Conservation (phyloP, 2,113 vertebrate genomes). For the Trinectes maculatus region DNA sequence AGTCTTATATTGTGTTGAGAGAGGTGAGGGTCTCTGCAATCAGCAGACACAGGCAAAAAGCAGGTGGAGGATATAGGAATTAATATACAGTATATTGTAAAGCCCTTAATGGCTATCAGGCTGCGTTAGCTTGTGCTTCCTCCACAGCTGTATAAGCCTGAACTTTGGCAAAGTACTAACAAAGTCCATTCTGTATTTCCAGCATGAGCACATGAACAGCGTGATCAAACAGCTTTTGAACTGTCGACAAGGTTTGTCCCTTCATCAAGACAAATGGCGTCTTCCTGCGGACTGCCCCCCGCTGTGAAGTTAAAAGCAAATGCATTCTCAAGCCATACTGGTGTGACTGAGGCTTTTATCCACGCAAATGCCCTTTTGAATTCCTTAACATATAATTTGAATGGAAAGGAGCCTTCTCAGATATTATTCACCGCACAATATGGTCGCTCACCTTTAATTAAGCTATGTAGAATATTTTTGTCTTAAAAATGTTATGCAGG, state of each 20-base stretch:
- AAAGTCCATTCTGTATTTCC: too few species aligned
- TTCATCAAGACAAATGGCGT: conserved; percentile 35
- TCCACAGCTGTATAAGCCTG: not conserved
- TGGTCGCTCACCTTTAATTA: too few species aligned
- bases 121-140: not conserved
- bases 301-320: conserved; percentile 66
- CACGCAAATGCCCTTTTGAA: conserved; percentile 48
- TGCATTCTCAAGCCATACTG: not conserved
- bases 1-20: conserved; percentile 7
- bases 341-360: conserved; percentile 50
- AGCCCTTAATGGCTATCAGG: not conserved
- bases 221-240: too few species aligned
- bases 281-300: conserved; percentile 30
- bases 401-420: too few species aligned
- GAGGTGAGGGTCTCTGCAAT: not conserved
- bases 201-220: too few species aligned
- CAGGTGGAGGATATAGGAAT: not conserved
- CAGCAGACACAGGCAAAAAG: not conserved
- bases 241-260: not conserved
- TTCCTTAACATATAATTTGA: conserved; percentile 52
- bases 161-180: not conserved
- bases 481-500: too few species aligned
- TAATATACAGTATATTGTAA: too few species aligned
- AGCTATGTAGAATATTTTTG: too few species aligned
- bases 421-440: too few species aligned